Evolutionary conservation across 2,113 vertebrate species (phyloP), one percentile per base, ranked within the genome.

Genomic region (Podiceps cristatus): DNA sequence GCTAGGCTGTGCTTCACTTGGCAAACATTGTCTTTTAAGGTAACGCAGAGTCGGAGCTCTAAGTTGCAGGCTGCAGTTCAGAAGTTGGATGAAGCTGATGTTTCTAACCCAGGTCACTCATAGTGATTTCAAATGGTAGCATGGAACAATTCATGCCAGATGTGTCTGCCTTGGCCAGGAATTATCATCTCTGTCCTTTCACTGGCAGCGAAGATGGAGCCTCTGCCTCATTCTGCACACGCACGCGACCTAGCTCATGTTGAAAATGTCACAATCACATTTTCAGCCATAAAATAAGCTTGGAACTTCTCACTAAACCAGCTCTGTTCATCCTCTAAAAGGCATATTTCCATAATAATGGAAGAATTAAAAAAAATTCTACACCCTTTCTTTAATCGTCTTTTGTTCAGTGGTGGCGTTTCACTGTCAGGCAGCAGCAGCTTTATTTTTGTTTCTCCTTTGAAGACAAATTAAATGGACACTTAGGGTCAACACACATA

Each of bases 161-260:
- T 16, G 4, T 7, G 19, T 59, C 40, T 86, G 23, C 42, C 35
- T 42, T 56, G 53, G 40, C 24, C 42, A 47, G 52, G 55, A 73
- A 8, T 20, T 55, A 9, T 7, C 16, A 17, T 31, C 50, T 55
- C 35, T 5, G 2, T 15, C 75, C 77, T n/a, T 27, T 37, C 44
- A 25, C 40, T 37, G 42, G 35, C 58, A 7, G 28, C 19, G 64
- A n/a, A 22, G 53, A 50, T 0, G 4, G 12, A 25, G 13, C 67
- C 84, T 68, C 49, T 75, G 44, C 50, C 62, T 59, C 49, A 18
- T 58, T 74, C 86, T 80, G 49, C 2, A 1, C 24, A 50, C 3
- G 7, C 37, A 33, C 5, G 0, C 4, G 2, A 42, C 10, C 3
- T 5, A 35, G 37, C 49, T 78, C 11, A 1, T 22, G 9, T 63